Evolutionary conservation across 2,888 invertebrate genomes (phyloP), one percentile per base, ranked within the genome.

Genomic region (Atherix ibis): DNA sequence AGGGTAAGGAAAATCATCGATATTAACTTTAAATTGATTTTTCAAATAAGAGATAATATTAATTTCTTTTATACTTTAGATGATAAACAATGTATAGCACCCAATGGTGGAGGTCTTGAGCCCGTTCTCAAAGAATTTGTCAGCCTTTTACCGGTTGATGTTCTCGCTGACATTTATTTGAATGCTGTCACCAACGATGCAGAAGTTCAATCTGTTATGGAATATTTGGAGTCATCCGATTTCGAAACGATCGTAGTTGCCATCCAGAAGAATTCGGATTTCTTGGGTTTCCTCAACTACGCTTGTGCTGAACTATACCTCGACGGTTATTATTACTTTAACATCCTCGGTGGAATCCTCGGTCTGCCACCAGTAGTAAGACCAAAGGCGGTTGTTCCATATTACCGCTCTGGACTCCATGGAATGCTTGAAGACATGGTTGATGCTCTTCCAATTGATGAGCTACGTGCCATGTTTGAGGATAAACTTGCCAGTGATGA

Each of bases 141-240:
- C n/a, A 18, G 3, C 1, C 4, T 34, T 6, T 15, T 40, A 13
- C 38, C 38, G 28, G 8, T 32, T 8, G 35, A 32, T 3, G 16
- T 35, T 17, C 12, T 36, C 10, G 12, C 36, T 13, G 29, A 26
- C 9, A 28, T 38, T 24, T 17, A 36, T 17, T 22, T 38, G 16
- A 27, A 25, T 10, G 30, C 34, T 6, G 18, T 40, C 18, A 36
- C 32, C 22, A 30, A 28, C n/a, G 38, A 38, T 28, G 17, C 17
- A 18, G 38, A 40, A 32, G 36, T 38, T 18, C 34, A 36, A 28
- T 33, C 34, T 10, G 36, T 36, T 19, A 36, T 40, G 34, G 40
- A 34, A 28, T 36, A 27, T 27, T 24, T 37, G 31, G 18, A 32
- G 34, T 38, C 36, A 5, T 19, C 19, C 2, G 40, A 36, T 3